These are phyloP conservation scores for Drosophila navojoa DNA, from an alignment of 1,140 invertebrate species.

Conservation along the genomic window DNA sequence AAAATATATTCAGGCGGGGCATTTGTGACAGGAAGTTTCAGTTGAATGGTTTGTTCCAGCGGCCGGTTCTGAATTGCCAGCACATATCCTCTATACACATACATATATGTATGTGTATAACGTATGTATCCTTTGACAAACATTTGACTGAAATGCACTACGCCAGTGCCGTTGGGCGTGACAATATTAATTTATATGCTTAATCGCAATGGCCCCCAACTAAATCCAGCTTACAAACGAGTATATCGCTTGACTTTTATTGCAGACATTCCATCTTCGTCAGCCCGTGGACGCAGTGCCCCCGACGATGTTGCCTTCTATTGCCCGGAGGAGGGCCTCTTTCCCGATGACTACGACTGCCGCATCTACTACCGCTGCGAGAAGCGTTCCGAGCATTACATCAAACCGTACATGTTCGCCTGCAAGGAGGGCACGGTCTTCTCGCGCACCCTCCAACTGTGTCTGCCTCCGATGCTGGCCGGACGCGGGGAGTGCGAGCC, in stretches of 20 bases:
- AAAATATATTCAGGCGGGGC: constrained; percentile 71
- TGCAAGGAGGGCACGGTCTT: constrained; percentile 84
- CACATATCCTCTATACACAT: neutral
- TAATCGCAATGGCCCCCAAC: constrained; percentile 30
- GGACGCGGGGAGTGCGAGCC: constrained; percentile 75
- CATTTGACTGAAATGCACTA: constrained; percentile 16
- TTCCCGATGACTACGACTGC: constrained; percentile 86
- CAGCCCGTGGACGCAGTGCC: constrained; percentile 30
- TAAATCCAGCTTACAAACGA: constrained; percentile 14
- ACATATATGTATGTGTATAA: constrained; percentile 5
- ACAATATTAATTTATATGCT: constrained; percentile 48
- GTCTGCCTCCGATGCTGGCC: constrained; percentile 73
- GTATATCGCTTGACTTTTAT: constrained; percentile 40
- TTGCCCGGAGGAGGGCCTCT: constrained; percentile 87
- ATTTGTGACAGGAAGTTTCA: constrained; percentile 80
- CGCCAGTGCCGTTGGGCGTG: constrained; percentile 1
- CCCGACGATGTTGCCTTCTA: constrained; percentile 55
- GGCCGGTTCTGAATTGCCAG: constrained; percentile 65
- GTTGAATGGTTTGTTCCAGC: constrained; percentile 80
- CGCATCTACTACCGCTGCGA: constrained; percentile 86
- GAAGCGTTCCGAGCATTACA: constrained; percentile 83
- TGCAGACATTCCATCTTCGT: constrained; percentile 65
- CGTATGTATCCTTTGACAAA: constrained; percentile 1
- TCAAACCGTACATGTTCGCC: constrained; percentile 84
- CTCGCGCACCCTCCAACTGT: constrained; percentile 69